A percentile compares a stretch with the other conserved stretches of the same genome.
Conservation (phyloP, 2,888 invertebrate genomes). For the Dynastes tityus region DNA sequence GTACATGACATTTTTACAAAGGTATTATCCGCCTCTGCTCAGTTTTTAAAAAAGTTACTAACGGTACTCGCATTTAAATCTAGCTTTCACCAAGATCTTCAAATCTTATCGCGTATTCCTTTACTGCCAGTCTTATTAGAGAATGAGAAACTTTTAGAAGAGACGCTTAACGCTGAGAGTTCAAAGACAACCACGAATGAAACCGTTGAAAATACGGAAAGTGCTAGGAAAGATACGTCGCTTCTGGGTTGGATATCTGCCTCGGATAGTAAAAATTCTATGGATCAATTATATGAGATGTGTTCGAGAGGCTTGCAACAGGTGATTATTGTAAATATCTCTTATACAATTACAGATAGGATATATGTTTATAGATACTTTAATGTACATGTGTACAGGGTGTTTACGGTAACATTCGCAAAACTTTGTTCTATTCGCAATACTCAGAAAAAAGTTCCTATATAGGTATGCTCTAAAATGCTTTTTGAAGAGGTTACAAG, state of each 20-base stretch:
- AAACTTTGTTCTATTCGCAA: too few species aligned
- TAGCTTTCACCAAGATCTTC: slow-evolving; percentile 84
- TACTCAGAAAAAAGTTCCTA: too few species aligned
- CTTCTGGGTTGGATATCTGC: slow-evolving; percentile 91
- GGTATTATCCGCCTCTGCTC: slow-evolving; percentile 69
- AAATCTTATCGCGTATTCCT: slow-evolving; percentile 86
- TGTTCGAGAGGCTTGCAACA: slow-evolving; percentile 84
- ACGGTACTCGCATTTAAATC: too few species aligned
- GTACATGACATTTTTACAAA: slow-evolving; percentile 79
- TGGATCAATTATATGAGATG: slow-evolving; percentile 85
- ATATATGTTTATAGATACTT: too few species aligned
- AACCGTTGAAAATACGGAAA: slow-evolving; percentile 48
- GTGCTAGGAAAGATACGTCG: slow-evolving; percentile 71
- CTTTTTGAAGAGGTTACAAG: too few species aligned
- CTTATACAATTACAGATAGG: background rate
- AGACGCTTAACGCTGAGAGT: slow-evolving; percentile 45
- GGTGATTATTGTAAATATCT: slow-evolving; percentile 65
- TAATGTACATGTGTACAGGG: too few species aligned
- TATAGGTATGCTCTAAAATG: too few species aligned
- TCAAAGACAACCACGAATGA: slow-evolving; percentile 53
- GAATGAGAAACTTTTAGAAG: slow-evolving; percentile 49
- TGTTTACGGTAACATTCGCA: too few species aligned
- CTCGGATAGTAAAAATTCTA: slow-evolving; percentile 84
- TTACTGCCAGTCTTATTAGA: slow-evolving; percentile 80
- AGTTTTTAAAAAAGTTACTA: background rate